A percentile compares a stretch with the other conserved stretches of the same genome.
Evolutionary conservation across 2,888 invertebrate species (phyloP).

Genomic region (Eremobia ochroleuca): DNA sequence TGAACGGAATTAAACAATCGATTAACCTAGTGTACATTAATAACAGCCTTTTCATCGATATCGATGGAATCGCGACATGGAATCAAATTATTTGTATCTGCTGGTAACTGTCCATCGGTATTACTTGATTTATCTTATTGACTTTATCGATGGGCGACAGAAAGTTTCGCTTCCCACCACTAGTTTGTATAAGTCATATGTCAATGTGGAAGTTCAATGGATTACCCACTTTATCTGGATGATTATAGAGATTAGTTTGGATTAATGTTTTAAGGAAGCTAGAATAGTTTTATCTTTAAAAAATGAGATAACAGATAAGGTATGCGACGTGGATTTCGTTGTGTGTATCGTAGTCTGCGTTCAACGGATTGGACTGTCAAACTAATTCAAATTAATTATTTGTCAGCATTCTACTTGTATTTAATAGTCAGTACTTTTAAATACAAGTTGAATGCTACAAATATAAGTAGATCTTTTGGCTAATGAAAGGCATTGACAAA

Average conservation of each 20-base stretch:
- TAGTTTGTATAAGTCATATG: conserved; percentile 71
- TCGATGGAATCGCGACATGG: conserved; percentile 77
- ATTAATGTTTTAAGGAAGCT: conserved; percentile 70
- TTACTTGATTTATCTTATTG: conserved; percentile 86
- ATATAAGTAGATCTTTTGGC: background rate
- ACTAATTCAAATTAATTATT: no score
- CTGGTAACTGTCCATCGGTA: conserved; percentile 75
- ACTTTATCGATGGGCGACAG: conserved; percentile 82
- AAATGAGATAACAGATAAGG: conserved; percentile 86
- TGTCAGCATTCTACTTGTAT: no score
- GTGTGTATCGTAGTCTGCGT: conserved; percentile 61
- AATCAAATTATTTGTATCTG: conserved; percentile 80
- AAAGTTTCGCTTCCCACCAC: conserved; percentile 73
- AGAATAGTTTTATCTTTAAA: conserved; percentile 83
- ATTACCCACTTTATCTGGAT: conserved; percentile 72
- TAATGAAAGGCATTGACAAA: background rate
- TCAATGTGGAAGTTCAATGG: conserved; percentile 63
- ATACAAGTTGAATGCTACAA: background rate
- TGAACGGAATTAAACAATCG: conserved; percentile 67
- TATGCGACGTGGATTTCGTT: conserved; percentile 70
- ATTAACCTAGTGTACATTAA: conserved; percentile 76
- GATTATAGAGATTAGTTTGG: conserved; percentile 69
- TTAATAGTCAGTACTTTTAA: no score
- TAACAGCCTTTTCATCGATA: conserved; percentile 71
- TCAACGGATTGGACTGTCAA: conserved; percentile 46